A percentile compares a stretch with the other conserved stretches of the same genome.
Evolutionary conservation across 2,797 vertebrate species (phyloP).

Genomic region (Scyliorhinus canicula): DNA sequence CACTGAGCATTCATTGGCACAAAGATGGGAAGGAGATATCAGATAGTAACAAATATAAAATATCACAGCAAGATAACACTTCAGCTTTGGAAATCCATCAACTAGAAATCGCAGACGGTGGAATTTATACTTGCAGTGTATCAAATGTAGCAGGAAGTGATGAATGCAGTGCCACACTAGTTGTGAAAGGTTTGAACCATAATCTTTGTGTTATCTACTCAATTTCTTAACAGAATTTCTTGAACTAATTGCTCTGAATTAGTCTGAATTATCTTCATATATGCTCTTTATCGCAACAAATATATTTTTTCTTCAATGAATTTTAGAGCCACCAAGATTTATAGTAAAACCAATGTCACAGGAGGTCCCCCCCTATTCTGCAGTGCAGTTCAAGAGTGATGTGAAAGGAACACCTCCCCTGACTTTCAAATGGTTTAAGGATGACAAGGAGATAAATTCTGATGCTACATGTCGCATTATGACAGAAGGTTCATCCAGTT

Average conservation of each 20-base stretch:
- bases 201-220: conserved; percentile 47
- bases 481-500: conserved; percentile 76
- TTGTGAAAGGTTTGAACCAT: conserved; percentile 66
- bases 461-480: conserved; percentile 85
- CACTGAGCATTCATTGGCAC: conserved; percentile 86
- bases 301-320: conserved; percentile 55
- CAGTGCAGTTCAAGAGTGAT: conserved; percentile 80
- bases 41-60: conserved; percentile 80
- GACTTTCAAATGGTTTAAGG: conserved; percentile 93
- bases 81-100: conserved; percentile 77
- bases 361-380: conserved; percentile 75
- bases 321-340: conserved; percentile 89
- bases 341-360: conserved; percentile 74
- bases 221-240: conserved; percentile 44
- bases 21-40: conserved; percentile 81
- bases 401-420: conserved; percentile 91
- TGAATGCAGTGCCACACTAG: conserved; percentile 72
- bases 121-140: conserved; percentile 81
- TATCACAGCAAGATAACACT: conserved; percentile 80
- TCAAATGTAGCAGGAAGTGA: conserved; percentile 80
- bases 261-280: too few relatives aligned
- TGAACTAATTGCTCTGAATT: neutral
- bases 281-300: neutral
- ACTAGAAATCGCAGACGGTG: conserved; percentile 77
- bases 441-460: conserved; percentile 80